Percentiles rank a stretch among this genome's conserved stretches.
Evolutionary conservation across 2,113 vertebrate species (phyloP).

Genomic region (Cebidichthys violaceus): DNA sequence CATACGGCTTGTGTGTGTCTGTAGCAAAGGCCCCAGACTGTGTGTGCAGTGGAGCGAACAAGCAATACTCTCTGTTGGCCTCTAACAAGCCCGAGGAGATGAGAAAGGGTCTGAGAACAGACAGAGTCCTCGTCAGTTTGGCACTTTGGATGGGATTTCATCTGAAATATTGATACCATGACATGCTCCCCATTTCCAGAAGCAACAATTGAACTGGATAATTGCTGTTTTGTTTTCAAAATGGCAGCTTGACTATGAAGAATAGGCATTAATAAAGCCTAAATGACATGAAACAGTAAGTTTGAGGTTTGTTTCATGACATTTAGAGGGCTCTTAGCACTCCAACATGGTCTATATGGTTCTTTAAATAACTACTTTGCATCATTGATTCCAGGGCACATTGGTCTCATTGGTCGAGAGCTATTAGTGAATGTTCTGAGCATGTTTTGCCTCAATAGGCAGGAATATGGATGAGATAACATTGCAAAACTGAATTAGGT

Average conservation of each 20-base stretch:
- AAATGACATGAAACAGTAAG: slow-evolving; percentile 53
- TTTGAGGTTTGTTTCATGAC: slow-evolving; percentile 48
- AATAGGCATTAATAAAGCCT: slow-evolving; percentile 49
- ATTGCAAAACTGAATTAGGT: slow-evolving; percentile 71
- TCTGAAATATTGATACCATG: slow-evolving; percentile 55
- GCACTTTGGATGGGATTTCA: slow-evolving; percentile 42
- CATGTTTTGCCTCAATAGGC: slow-evolving; percentile 44
- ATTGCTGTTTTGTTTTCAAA: slow-evolving; percentile 67
- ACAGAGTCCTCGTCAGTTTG: slow-evolving; percentile 43
- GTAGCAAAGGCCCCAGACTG: slow-evolving; percentile 50
- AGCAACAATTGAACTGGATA: slow-evolving; percentile 58
- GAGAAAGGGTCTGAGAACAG: slow-evolving; percentile 55
- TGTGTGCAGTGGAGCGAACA: slow-evolving; percentile 61
- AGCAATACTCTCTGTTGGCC: slow-evolving; percentile 58
- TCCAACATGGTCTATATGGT: slow-evolving; percentile 22
- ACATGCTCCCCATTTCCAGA: slow-evolving; percentile 48
- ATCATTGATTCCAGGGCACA: slow-evolving; percentile 20
- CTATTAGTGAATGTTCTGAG: slow-evolving; percentile 47
- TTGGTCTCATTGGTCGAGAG: slow-evolving; percentile 39
- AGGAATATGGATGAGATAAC: slow-evolving; percentile 56
- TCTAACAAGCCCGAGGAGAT: slow-evolving; percentile 58
- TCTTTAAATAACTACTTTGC: slow-evolving; percentile 41
- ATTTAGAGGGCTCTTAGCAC: slow-evolving; percentile 29
- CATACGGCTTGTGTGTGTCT: slow-evolving; percentile 71
- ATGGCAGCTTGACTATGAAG: slow-evolving; percentile 30